phyloP scores from a whole-genome alignment of 2,888 invertebrate species.

The Dasypolia templi region DNA sequence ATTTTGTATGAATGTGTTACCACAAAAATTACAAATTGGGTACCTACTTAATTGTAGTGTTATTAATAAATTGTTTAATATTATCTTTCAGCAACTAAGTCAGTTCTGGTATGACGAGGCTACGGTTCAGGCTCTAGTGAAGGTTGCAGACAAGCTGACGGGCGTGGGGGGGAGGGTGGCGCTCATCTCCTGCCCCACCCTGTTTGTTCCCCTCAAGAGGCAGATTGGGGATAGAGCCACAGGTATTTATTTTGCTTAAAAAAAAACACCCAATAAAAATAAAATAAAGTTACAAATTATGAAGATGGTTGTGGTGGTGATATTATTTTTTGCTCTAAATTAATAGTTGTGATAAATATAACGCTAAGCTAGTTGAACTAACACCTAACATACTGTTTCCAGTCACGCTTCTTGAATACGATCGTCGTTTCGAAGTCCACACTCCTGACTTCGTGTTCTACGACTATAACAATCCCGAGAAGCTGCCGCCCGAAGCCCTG shows the following conservation, averaged over 20 bases:
- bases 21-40: not conserved
- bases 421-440: conserved; percentile 94
- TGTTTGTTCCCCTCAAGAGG: conserved; percentile 93
- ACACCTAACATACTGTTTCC: conserved; percentile 72
- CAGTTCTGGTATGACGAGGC: conserved; percentile 98
- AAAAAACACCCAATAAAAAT: no score
- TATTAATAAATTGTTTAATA: no score
- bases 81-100: conserved; percentile 95
- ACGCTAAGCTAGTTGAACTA: not conserved
- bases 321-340: not conserved
- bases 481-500: conserved; percentile 91
- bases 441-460: conserved; percentile 95
- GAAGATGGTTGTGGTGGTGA: no score
- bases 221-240: conserved; percentile 83
- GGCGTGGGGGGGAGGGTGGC: conserved; percentile 92
- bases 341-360: not conserved
- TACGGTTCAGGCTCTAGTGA: conserved; percentile 93
- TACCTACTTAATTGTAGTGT: no score
- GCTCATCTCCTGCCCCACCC: conserved; percentile 96
- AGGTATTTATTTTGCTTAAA: no score
- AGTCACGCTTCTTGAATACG: conserved; percentile 96
- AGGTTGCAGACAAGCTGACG: conserved; percentile 91
- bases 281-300: no score
- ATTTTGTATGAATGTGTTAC: no score
- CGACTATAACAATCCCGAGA: conserved; percentile 95